Conservation (phyloP, 2,888 invertebrate genomes). For the Netelia virgata region DNA sequence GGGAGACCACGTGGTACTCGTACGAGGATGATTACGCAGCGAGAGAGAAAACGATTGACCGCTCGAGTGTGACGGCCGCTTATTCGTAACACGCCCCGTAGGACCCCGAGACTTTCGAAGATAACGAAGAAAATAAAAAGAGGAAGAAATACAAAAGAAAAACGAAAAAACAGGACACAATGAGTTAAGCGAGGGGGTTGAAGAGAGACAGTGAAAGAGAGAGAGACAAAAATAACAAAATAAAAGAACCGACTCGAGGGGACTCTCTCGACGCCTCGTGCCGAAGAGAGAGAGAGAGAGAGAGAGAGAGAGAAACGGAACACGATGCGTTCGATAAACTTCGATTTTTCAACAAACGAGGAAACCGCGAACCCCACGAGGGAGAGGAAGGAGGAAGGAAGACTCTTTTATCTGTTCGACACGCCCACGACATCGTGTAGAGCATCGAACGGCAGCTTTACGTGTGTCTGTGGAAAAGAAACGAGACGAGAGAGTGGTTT, state of each 20-base stretch:
- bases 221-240: slow-evolving; percentile 1
- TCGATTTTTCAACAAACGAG: slow-evolving; percentile 69
- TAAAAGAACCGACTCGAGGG: slow-evolving; percentile 13
- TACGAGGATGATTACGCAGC: not conserved
- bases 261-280: slow-evolving; percentile 13
- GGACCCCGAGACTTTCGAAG: slow-evolving; percentile 6
- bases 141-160: not conserved
- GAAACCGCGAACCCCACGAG: slow-evolving; percentile 48
- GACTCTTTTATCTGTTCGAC: slow-evolving; percentile 77
- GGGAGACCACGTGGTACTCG: not conserved
- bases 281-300: slow-evolving; percentile 28
- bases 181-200: no score
- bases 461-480: slow-evolving; percentile 6
- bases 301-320: no score
- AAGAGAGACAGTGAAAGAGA: not conserved
- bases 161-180: no score
- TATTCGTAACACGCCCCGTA: slow-evolving; percentile 27
- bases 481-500: not conserved
- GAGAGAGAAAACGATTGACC: not conserved
- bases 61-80: not conserved
- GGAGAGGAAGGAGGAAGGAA: slow-evolving; percentile 71
- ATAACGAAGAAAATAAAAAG: slow-evolving; percentile 9
- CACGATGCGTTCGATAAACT: slow-evolving; percentile 66
- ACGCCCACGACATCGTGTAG: slow-evolving; percentile 81
- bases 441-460: slow-evolving; percentile 70